A percentile compares a stretch with the other conserved stretches of the same genome.
Evolutionary conservation across 1,140 invertebrate species (phyloP).

Genomic region (Meloidogyne chitwoodi): DNA sequence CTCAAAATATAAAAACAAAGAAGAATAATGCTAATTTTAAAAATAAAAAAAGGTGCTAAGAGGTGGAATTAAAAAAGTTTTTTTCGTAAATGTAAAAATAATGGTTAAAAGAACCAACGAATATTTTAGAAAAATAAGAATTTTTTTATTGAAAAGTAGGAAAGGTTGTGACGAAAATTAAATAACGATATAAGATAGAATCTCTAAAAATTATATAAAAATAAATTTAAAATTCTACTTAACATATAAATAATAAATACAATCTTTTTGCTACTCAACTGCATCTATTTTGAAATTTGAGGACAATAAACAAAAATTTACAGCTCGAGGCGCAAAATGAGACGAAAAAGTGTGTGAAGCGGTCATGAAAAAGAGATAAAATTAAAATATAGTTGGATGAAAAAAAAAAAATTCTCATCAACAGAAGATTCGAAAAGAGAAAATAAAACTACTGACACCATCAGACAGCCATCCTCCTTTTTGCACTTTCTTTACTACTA

Average conservation of each 20-base stretch:
- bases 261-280: background rate
- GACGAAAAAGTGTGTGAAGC: background rate
- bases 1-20: too few species aligned
- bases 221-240: background rate
- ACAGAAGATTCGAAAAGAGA: background rate
- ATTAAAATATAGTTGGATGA: background rate
- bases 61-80: too few species aligned
- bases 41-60: too few species aligned
- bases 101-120: too few species aligned
- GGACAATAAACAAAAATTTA: background rate
- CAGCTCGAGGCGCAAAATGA: background rate
- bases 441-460: background rate
- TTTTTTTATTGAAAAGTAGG: too few species aligned
- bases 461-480: background rate
- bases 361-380: background rate
- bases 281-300: background rate
- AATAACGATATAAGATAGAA: too few species aligned
- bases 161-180: too few species aligned
- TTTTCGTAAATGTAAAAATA: too few species aligned
- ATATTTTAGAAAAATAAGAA: too few species aligned
- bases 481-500: background rate
- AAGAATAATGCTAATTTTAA: too few species aligned
- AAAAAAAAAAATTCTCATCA: background rate
- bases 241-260: background rate
- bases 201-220: background rate